Evolutionary conservation across 1,140 invertebrate species (phyloP), one percentile per base, ranked within the genome.

Genomic region (Pantala flavescens): DNA sequence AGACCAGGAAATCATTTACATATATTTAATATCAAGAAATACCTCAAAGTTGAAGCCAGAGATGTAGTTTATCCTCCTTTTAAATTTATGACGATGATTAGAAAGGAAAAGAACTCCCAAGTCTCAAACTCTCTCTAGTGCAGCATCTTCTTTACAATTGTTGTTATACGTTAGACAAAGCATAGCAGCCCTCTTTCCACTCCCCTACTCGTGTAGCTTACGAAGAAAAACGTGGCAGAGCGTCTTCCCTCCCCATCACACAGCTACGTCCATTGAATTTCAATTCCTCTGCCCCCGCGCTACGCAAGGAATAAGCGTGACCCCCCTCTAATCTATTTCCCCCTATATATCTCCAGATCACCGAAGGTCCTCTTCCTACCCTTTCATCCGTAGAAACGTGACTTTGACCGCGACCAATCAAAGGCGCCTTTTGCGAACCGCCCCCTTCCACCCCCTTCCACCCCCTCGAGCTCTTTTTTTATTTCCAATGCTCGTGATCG

Each of bases 401-500:
- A 63, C 49, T 63, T 63, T 63, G 49, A 63, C 49, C 49, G 49
- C 49, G 49, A 63, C 49, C 49, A 63, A 63, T 63, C 49, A 63
- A 63, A 63, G 49, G 49, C 49, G 14, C 49, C 28, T 9, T 36
- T 36, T 36, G 9, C 28, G 28, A 36, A 36, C 28, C 28, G 28
- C 28, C 28, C 28, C 28, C 28, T 2, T 36, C 3, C 28, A 5
- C 28, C 9, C 3, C 28, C 3, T 36, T 9, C 28, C 28, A 36
- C 28, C 9, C 28, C 28, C 28, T 36, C 28, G 3, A 36, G 3
- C 28, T 9, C 9, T 36, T 36, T 36, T 36, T 36, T 9, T 36
- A 5, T 36, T 36, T 36, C 9, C 28, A 2, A 36, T 36, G 3
- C 28, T 9, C 28, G 3, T 36, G 28, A 36, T 36, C 28, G 2